A percentile compares a stretch with the other conserved stretches of the same genome.
phyloP scores from a whole-genome alignment of 64 coral and sea anemone species.

The Pocillopora damicornis region DNA sequence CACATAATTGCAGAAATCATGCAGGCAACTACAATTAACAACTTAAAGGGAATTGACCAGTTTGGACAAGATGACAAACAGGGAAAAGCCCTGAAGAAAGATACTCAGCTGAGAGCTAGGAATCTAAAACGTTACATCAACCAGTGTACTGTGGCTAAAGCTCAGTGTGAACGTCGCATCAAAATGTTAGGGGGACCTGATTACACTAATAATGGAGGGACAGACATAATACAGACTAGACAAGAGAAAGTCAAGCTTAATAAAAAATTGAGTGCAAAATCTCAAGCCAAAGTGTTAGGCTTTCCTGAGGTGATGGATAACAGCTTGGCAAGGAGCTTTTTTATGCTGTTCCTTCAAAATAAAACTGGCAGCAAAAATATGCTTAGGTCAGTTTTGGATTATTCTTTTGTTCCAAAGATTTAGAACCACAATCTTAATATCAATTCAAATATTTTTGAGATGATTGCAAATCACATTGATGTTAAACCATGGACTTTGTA shows the following conservation, averaged over 20 bases:
- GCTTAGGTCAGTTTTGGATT: conserved; percentile 52
- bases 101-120: conserved; percentile 79
- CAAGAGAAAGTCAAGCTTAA: conserved; percentile 36
- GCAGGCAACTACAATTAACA: conserved; percentile 98
- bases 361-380: conserved; percentile 82
- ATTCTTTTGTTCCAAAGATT: no score
- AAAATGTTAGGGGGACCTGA: conserved; percentile 94
- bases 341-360: conserved; percentile 95
- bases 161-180: conserved; percentile 94
- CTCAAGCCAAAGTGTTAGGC: conserved; percentile 67
- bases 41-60: conserved; percentile 89
- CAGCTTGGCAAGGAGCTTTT: conserved; percentile 94
- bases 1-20: conserved; percentile 99
- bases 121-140: conserved; percentile 98
- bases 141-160: conserved; percentile 96
- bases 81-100: conserved; percentile 82
- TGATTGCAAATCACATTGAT: neutral
- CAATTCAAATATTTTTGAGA: neutral
- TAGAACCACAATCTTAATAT: no score
- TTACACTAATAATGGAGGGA: conserved; percentile 66
- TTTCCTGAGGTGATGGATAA: conserved; percentile 96
- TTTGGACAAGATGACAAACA: conserved; percentile 53
- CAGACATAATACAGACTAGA: conserved; percentile 7
- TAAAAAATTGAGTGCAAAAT: conserved; percentile 32
- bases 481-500: neutral